These are phyloP conservation scores for Elephantulus edwardii DNA, from an alignment of 2,113 vertebrate genomes.

Conservation along the genomic window DNA sequence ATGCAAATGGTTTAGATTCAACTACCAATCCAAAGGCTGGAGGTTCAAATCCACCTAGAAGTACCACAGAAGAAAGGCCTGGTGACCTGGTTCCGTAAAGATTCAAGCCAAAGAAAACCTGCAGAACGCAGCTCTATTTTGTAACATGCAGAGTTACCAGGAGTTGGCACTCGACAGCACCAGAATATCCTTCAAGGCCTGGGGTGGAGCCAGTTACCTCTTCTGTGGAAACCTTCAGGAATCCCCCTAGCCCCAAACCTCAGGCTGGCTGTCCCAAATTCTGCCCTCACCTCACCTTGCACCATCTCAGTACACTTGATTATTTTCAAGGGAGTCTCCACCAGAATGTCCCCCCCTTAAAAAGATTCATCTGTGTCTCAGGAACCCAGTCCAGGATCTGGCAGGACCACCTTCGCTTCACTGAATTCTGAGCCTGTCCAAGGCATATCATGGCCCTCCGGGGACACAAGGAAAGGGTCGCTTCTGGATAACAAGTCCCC, in stretches of 20 bases:
- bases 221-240: not conserved
- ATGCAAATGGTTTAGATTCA: too few relatives aligned
- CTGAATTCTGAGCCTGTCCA: not conserved
- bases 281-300: not conserved
- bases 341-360: not conserved
- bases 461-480: not conserved
- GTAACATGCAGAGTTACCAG: too few relatives aligned
- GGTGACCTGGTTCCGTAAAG: too few relatives aligned
- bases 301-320: not conserved
- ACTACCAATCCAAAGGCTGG: too few relatives aligned
- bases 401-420: not conserved
- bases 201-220: not conserved
- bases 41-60: too few relatives aligned
- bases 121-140: too few relatives aligned
- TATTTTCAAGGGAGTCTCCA: not conserved
- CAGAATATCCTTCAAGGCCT: not conserved
- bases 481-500: not conserved
- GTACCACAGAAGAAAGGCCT: too few relatives aligned
- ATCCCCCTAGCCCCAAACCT: not conserved
- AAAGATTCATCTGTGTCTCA: not conserved
- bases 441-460: not conserved
- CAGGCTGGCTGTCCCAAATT: not conserved
- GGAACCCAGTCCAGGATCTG: not conserved
- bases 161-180: not conserved
- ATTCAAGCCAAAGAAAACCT: too few relatives aligned